A percentile compares a stretch with the other conserved stretches of the same genome.
phyloP scores from a whole-genome alignment of 2,888 invertebrate species.

The Entomobrya proxima region DNA sequence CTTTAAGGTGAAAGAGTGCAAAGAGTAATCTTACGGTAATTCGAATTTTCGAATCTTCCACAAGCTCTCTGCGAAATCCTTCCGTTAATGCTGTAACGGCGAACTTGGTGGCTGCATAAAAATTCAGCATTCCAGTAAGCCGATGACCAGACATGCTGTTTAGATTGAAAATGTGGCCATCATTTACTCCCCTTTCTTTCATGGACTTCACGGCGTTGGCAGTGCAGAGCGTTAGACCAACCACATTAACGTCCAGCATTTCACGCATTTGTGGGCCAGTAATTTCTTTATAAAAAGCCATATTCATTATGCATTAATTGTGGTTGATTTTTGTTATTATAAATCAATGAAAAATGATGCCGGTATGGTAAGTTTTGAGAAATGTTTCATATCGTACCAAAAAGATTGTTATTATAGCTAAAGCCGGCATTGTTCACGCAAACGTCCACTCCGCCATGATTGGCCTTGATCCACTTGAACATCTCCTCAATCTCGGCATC shows the following conservation, averaged over 20 bases:
- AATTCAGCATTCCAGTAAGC: slow-evolving; percentile 75
- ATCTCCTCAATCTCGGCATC: slow-evolving; percentile 68
- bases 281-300: slow-evolving; percentile 45
- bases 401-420: slow-evolving; percentile 34
- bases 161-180: slow-evolving; percentile 70
- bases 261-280: slow-evolving; percentile 65
- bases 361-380: not conserved
- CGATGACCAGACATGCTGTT: slow-evolving; percentile 77
- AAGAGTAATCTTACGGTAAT: slow-evolving; percentile 75
- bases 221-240: slow-evolving; percentile 59
- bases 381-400: slow-evolving; percentile 37
- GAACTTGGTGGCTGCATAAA: slow-evolving; percentile 81
- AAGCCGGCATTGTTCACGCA: slow-evolving; percentile 73
- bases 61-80: slow-evolving; percentile 80
- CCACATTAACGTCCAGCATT: slow-evolving; percentile 70
- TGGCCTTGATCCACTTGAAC: slow-evolving; percentile 69
- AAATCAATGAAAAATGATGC: not conserved
- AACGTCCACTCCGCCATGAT: slow-evolving; percentile 68
- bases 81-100: slow-evolving; percentile 80
- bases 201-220: slow-evolving; percentile 56
- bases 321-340: not conserved
- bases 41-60: slow-evolving; percentile 78
- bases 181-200: slow-evolving; percentile 64
- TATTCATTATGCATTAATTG: not conserved
- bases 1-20: too few species aligned